Evolutionary conservation across 2,888 invertebrate genomes (phyloP), one percentile per base, ranked within the genome.

Genomic region (Acrocera orbiculus): DNA sequence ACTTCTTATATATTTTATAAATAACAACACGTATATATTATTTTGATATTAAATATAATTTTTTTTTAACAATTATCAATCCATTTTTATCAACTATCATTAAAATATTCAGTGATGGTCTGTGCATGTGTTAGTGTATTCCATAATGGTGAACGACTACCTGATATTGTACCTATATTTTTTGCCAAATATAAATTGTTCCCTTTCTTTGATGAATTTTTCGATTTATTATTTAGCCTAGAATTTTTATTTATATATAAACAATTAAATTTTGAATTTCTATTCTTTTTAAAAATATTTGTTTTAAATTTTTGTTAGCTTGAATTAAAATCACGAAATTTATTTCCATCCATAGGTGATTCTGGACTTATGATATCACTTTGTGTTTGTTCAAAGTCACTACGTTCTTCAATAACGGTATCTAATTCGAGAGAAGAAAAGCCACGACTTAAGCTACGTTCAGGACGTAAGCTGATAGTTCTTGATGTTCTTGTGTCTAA

Each of bases 321-420:
- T 48, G 48, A 44, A 53, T 54, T 50, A 52, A 58, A 52, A 50
- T 57, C 35, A 50, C 52, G 35, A 50, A 47, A 36, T 51, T 55
- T 47, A 49, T 51, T 44, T 49, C 54, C 37, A 22, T 59, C 58
- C 44, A 53, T 46, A 19, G 59, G 59, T 10, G 59, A 59, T 39
- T 59, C 60, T 5, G 59, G 50, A 43, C 56, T 55, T 2, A 59
- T 40, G 3, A 59, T 49, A 46, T 60, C 59, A n/a, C 56, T 59
- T 47, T 60, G 70, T 3, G 71, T 75, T 51, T 74, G 76, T 52
- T 80, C 80, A 5, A 76, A 71, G 52, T 83, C 83, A 10, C 81
- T 82, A 39, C 78, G 69, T 50, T 83, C 83, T 52, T 85, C 85
- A 16, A 83, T 66, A 16, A 85, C 85, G 0, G 83, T 83, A 54